A percentile compares a stretch with the other conserved stretches of the same genome.
phyloP scores from a whole-genome alignment of 2,888 invertebrate genomes.

The Geophilus truncorum region DNA sequence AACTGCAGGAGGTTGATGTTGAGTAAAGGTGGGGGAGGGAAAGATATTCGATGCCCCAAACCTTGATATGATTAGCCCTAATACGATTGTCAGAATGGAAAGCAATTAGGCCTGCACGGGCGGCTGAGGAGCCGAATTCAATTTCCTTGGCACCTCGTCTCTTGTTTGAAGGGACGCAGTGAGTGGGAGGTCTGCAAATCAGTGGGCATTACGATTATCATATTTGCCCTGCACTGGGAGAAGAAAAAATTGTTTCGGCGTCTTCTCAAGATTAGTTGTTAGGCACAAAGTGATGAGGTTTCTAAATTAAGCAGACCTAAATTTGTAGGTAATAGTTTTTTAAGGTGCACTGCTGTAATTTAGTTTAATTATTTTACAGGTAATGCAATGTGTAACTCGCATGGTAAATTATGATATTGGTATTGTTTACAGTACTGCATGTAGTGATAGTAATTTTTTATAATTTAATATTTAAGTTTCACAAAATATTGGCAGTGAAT shows the following conservation, averaged over 20 bases:
- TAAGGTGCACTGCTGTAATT: not conserved
- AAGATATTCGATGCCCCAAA: conserved; percentile 5
- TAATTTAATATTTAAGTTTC: too few relatives aligned
- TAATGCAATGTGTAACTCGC: too few relatives aligned
- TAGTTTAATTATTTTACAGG: too few relatives aligned
- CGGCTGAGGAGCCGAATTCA: conserved; percentile 4
- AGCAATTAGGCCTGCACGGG: conserved; percentile 5
- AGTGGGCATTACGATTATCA: conserved; percentile 4
- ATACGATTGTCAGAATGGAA: conserved; percentile 5
- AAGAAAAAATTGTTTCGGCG: not conserved
- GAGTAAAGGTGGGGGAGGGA: not conserved
- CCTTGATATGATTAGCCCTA: conserved; percentile 4
- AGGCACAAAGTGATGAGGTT: not conserved
- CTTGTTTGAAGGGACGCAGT: not conserved
- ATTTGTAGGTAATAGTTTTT: not conserved
- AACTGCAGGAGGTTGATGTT: not conserved
- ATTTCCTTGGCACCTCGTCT: conserved; percentile 4
- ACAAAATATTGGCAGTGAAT: too few relatives aligned
- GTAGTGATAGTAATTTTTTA: too few relatives aligned
- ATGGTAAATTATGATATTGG: too few relatives aligned
- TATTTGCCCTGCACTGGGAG: not conserved
- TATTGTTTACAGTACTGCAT: too few relatives aligned
- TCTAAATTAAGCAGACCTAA: not conserved
- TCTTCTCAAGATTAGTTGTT: not conserved
- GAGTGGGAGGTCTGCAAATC: not conserved